These are phyloP conservation scores for Phalacrocorax aristotelis DNA, from an alignment of 2,113 vertebrate genomes.

Conservation along the genomic window DNA sequence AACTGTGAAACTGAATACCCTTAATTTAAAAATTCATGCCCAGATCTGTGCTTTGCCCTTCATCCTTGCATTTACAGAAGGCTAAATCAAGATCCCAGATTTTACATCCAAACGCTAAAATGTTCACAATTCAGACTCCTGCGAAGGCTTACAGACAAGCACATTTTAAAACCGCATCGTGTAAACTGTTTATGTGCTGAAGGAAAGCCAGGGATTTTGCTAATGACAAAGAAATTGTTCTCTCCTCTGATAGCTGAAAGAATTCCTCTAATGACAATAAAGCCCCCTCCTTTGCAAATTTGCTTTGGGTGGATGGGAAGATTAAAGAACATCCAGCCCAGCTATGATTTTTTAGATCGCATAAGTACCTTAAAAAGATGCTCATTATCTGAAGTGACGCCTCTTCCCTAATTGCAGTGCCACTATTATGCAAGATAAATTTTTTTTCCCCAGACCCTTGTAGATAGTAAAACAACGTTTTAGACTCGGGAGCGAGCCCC, in stretches of 20 bases:
- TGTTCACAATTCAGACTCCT: slow-evolving; percentile 60
- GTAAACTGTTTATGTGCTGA: slow-evolving; percentile 50
- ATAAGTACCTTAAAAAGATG: slow-evolving; percentile 37
- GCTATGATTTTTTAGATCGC: slow-evolving; percentile 35
- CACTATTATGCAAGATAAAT: not conserved
- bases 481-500: not conserved
- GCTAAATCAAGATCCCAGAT: slow-evolving; percentile 68
- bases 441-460: not conserved
- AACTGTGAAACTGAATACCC: slow-evolving; percentile 70
- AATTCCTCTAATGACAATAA: slow-evolving; percentile 44
- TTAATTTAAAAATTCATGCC: slow-evolving; percentile 73
- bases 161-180: slow-evolving; percentile 47
- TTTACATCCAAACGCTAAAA: slow-evolving; percentile 62
- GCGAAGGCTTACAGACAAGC: slow-evolving; percentile 54
- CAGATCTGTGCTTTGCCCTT: slow-evolving; percentile 71
- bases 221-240: slow-evolving; percentile 60
- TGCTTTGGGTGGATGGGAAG: slow-evolving; percentile 18
- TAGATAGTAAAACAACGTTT: not conserved
- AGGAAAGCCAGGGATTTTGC: slow-evolving; percentile 37
- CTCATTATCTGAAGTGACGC: slow-evolving; percentile 32
- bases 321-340: slow-evolving; percentile 31
- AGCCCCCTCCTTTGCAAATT: slow-evolving; percentile 11
- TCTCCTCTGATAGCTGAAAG: slow-evolving; percentile 26
- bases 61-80: slow-evolving; percentile 67
- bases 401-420: slow-evolving; percentile 25